phyloP scores from a whole-genome alignment of 2,113 vertebrate species.

The Apeltes quadracus region DNA sequence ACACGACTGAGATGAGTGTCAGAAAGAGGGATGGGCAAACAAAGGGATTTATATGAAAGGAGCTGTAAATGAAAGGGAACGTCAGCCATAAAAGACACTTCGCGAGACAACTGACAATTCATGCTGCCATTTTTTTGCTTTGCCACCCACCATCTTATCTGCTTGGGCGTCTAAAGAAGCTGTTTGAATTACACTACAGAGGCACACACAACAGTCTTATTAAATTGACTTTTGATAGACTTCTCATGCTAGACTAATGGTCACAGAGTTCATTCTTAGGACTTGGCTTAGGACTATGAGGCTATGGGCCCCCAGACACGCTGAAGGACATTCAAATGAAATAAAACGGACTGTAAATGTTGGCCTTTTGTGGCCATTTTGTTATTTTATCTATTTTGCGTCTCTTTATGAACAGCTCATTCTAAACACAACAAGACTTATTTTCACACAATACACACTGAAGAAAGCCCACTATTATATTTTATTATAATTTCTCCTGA shows the following conservation, averaged over 20 bases:
- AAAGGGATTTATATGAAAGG: constrained; percentile 33
- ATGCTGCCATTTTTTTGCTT: constrained; percentile 36
- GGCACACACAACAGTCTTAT: constrained; percentile 1
- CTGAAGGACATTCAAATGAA: too few relatives aligned
- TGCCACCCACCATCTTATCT: constrained; percentile 57
- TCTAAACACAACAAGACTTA: too few relatives aligned
- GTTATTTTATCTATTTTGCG: too few relatives aligned
- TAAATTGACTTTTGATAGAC: not conserved
- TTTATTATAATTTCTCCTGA: too few relatives aligned
- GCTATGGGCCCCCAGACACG: too few relatives aligned
- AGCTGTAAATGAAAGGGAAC: constrained; percentile 32
- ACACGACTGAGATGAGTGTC: constrained; percentile 3
- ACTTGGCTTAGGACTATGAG: constrained; percentile 3
- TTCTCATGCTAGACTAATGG: constrained; percentile 1
- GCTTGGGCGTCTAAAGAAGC: constrained; percentile 36
- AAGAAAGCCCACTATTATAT: too few relatives aligned
- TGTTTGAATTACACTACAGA: constrained; percentile 14
- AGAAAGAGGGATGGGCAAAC: constrained; percentile 31
- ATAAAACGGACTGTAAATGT: too few relatives aligned
- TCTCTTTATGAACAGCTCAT: too few relatives aligned
- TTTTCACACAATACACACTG: too few relatives aligned
- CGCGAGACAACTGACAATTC: constrained; percentile 43
- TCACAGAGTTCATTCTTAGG: not conserved
- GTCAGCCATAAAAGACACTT: constrained; percentile 29
- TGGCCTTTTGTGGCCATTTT: too few relatives aligned